Evolutionary conservation across 2,113 vertebrate species (phyloP).

Genomic region (Chionis minor): DNA sequence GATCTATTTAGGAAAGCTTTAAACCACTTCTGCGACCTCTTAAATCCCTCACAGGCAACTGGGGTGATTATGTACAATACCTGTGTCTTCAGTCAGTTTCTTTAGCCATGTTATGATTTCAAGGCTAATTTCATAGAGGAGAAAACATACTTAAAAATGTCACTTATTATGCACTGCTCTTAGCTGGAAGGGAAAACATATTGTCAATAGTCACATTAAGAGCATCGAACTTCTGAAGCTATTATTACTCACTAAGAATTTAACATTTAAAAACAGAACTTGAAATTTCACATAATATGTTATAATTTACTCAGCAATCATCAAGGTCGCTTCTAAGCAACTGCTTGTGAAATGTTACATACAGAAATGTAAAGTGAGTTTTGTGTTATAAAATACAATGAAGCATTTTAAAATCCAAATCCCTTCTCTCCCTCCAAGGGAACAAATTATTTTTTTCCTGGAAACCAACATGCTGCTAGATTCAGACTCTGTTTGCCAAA

Average conservation of each 20-base stretch:
- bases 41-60: background rate
- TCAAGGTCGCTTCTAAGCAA: background rate
- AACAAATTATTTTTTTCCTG: constrained; percentile 38
- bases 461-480: background rate
- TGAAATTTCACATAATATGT: background rate
- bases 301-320: background rate
- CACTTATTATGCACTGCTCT: background rate
- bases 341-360: background rate
- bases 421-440: background rate
- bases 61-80: background rate
- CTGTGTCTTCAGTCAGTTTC: background rate
- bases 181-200: background rate
- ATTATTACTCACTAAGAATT: background rate
- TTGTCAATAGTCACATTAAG: background rate
- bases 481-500: constrained; percentile 24
- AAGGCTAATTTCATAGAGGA: background rate
- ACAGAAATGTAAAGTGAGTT: background rate
- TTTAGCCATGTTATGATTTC: background rate
- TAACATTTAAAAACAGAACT: constrained; percentile 3
- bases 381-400: background rate
- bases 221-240: background rate
- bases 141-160: background rate
- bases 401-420: constrained; percentile 3
- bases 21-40: background rate
- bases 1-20: background rate